A percentile compares a stretch with the other conserved stretches of the same genome.
Conservation (phyloP, 23 tunicate species). For the Pegea sp. region DNA sequence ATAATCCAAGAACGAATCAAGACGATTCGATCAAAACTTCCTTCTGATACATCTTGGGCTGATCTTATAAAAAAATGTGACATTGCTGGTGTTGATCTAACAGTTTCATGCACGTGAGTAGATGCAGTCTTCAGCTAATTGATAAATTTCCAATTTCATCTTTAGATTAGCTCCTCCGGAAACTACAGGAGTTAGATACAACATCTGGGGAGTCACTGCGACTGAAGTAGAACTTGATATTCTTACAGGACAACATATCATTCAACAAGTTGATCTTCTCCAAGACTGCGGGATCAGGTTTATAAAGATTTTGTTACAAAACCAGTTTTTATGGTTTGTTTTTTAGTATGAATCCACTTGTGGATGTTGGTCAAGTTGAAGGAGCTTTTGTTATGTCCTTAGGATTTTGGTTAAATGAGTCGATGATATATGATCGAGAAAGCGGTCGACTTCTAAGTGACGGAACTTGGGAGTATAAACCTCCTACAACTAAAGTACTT, state of each 20-base stretch:
- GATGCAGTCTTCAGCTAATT: background rate
- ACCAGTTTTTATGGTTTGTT: background rate
- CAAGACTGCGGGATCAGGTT: slow-evolving; percentile 62
- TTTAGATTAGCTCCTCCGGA: slow-evolving; percentile 2
- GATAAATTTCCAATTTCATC: background rate
- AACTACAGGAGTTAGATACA: slow-evolving; percentile 4
- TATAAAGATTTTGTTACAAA: background rate
- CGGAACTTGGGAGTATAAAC: slow-evolving; percentile 23
- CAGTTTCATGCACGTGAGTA: slow-evolving; percentile 17
- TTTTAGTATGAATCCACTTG: slow-evolving; percentile 9
- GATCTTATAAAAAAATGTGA: slow-evolving; percentile 19
- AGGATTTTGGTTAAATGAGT: slow-evolving; percentile 7
- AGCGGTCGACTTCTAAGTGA: slow-evolving; percentile 6
- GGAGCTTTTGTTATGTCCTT: slow-evolving; percentile 15
- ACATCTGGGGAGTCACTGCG: slow-evolving; percentile 37
- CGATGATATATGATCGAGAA: slow-evolving; percentile 2
- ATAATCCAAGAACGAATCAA: slow-evolving; percentile 43
- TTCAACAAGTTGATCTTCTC: slow-evolving; percentile 21
- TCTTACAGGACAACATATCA: slow-evolving; percentile 41
- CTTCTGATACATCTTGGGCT: slow-evolving; percentile 19
- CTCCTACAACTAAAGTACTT: slow-evolving; percentile 11
- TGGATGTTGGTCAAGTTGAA: slow-evolving; percentile 21
- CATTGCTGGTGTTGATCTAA: slow-evolving; percentile 18
- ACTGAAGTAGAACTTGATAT: slow-evolving; percentile 67
- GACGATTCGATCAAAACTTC: slow-evolving; percentile 6